A percentile compares a stretch with the other conserved stretches of the same genome.
These are phyloP conservation scores for Ictidomys tridecemlineatus DNA, from an alignment of 2,113 vertebrate genomes.

Conservation along the genomic window DNA sequence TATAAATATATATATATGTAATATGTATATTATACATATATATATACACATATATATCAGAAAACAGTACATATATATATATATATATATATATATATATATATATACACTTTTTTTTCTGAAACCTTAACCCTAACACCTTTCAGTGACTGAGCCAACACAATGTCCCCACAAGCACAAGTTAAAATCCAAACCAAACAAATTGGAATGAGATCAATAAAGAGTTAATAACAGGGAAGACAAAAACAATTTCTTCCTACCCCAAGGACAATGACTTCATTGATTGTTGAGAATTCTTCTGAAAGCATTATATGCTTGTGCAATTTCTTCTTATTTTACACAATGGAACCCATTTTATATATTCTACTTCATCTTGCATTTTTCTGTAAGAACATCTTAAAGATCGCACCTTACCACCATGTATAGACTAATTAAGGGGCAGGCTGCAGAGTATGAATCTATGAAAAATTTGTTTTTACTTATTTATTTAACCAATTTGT, in stretches of 20 bases:
- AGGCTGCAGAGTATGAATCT: neutral
- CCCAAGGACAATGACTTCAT: neutral
- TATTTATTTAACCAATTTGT: neutral
- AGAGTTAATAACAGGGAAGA: neutral
- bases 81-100: neutral
- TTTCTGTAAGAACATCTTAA: neutral
- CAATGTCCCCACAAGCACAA: neutral
- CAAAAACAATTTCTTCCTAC: neutral
- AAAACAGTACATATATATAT: too few species aligned
- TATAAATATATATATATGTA: too few species aligned
- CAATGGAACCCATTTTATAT: neutral
- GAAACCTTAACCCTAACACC: neutral
- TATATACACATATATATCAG: too few species aligned
- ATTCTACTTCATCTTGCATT: neutral
- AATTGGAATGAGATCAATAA: neutral
- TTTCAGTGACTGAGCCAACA: neutral
- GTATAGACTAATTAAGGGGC: neutral
- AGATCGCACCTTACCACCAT: neutral
- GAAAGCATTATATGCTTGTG: neutral
- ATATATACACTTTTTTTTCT: neutral
- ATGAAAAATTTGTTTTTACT: neutral
- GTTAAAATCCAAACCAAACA: neutral
- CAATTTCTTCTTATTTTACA: neutral
- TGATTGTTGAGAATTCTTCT: neutral
- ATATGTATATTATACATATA: too few species aligned